Conservation (phyloP, 1,140 invertebrate species). For the Heliconius congener region DNA sequence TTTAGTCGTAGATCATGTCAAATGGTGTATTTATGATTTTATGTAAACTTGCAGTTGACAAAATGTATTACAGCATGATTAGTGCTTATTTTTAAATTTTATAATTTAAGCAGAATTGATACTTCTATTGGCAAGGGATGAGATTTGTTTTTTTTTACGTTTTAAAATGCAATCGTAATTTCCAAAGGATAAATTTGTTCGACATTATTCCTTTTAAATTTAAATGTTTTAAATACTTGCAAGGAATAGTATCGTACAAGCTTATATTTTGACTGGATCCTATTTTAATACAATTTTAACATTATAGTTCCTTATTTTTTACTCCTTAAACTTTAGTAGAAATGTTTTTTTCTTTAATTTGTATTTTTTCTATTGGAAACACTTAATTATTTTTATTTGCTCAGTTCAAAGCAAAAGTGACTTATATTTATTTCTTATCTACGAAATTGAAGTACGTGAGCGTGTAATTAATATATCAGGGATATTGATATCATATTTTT, state of each 20-base stretch:
- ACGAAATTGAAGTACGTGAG: background rate
- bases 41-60: background rate
- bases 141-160: too few species aligned
- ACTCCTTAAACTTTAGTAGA: background rate
- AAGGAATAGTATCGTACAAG: too few species aligned
- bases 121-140: too few species aligned
- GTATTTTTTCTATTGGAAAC: background rate
- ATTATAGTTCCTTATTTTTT: conserved; percentile 3
- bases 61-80: background rate
- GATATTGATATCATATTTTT: background rate
- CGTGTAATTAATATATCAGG: background rate
- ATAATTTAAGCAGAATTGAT: too few species aligned
- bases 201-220: too few species aligned
- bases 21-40: conserved; percentile 24
- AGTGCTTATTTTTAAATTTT: too few species aligned
- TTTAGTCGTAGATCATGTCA: conserved; percentile 44
- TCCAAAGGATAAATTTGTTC: too few species aligned
- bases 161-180: too few species aligned
- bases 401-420: background rate
- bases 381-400: background rate
- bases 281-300: background rate
- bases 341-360: background rate
- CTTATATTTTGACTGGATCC: too few species aligned
- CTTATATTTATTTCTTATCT: background rate
- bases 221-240: too few species aligned